A percentile compares a stretch with the other conserved stretches of the same genome.
These are phyloP conservation scores for Anastatus disparis DNA, from an alignment of 1,140 invertebrate species.

Conservation along the genomic window DNA sequence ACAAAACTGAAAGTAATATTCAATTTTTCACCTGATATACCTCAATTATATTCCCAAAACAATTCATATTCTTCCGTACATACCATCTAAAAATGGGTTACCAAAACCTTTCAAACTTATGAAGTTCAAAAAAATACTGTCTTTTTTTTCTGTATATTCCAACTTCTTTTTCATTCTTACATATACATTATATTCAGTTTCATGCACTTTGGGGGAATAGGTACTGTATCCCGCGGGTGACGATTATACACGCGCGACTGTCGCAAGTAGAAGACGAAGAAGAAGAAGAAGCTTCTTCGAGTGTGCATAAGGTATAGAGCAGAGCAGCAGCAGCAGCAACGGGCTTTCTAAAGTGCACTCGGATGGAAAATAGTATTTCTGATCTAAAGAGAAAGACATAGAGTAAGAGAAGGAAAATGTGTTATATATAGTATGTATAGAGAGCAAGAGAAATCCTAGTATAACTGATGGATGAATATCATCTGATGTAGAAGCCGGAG, in stretches of 20 bases:
- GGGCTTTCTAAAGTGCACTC: conserved; percentile 42
- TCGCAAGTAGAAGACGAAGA: not conserved
- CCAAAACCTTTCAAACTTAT: no score
- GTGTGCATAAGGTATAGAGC: no score
- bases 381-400: conserved; percentile 24
- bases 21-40: no score
- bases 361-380: conserved; percentile 51
- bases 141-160: no score
- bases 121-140: no score
- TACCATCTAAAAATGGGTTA: no score
- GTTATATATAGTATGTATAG: not conserved
- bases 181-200: no score
- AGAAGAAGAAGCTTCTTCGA: conserved; percentile 33
- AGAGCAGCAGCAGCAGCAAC: not conserved
- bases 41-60: no score
- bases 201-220: no score
- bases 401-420: not conserved
- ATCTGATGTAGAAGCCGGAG: no score
- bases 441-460: not conserved
- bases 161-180: not conserved
- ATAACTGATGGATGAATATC: conserved; percentile 24
- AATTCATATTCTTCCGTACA: no score
- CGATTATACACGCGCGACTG: conserved; percentile 31
- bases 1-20: no score
- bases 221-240: conserved; percentile 3